Percentiles rank a stretch among this genome's conserved stretches.
These are phyloP conservation scores for Lepidocyrtoides sp. DNA, from an alignment of 2,888 invertebrate species.

Conservation along the genomic window DNA sequence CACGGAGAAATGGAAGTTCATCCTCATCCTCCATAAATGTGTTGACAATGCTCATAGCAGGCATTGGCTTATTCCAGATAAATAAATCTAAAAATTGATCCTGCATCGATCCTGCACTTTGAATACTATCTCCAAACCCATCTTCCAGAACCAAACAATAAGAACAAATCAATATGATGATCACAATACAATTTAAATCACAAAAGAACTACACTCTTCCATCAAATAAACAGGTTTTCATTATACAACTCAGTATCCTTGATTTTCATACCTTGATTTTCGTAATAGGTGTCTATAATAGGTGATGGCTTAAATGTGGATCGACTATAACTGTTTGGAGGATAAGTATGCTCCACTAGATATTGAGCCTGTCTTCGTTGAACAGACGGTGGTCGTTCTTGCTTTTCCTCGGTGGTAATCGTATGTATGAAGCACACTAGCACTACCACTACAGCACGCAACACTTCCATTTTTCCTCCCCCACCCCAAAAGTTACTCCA, in stretches of 20 bases:
- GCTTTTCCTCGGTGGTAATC: background rate
- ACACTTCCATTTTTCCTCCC: constrained; percentile 66
- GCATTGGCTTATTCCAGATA: constrained; percentile 77
- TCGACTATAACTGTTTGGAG: constrained; percentile 28
- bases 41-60: constrained; percentile 73
- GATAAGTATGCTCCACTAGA: background rate
- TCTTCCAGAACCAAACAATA: constrained; percentile 17
- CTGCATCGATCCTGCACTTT: constrained; percentile 64
- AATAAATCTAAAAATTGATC: constrained; percentile 73
- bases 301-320: constrained; percentile 70
- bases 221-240: background rate
- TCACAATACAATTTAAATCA: background rate
- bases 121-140: background rate
- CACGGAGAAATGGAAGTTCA: constrained; percentile 78
- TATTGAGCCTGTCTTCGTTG: constrained; percentile 3
- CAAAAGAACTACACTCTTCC: background rate
- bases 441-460: constrained; percentile 62
- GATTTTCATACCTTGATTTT: constrained; percentile 49
- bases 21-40: constrained; percentile 80
- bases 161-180: background rate
- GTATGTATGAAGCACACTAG: constrained; percentile 31
- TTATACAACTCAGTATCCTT: background rate
- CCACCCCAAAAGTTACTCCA: constrained; percentile 54
- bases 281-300: constrained; percentile 65
- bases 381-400: background rate